Conservation (phyloP, 2,797 vertebrate species). For the Danio tinwini region DNA sequence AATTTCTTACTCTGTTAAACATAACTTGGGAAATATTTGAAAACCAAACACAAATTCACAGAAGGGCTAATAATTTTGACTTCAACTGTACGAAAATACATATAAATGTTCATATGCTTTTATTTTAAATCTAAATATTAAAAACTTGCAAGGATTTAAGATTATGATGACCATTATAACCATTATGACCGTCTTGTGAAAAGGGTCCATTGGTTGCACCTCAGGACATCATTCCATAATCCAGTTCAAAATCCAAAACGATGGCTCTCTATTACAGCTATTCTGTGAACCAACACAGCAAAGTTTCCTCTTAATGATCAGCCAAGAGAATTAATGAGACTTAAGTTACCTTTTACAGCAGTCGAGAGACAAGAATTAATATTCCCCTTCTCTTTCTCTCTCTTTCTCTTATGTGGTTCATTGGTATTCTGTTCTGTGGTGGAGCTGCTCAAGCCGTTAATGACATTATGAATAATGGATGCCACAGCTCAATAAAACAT, state of each 20-base stretch:
- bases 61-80: no score
- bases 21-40: no score
- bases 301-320: constrained; percentile 44
- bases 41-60: no score
- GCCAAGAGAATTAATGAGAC: constrained; percentile 53
- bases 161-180: no score
- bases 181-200: no score
- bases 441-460: constrained; percentile 57
- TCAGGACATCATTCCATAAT: background rate
- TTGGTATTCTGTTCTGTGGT: constrained; percentile 62
- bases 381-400: constrained; percentile 47
- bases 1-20: no score
- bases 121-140: no score
- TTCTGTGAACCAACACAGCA: constrained; percentile 18
- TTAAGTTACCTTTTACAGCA: constrained; percentile 61
- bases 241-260: constrained; percentile 12
- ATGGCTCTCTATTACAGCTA: background rate
- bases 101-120: no score
- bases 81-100: no score
- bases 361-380: constrained; percentile 58
- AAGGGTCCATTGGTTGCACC: background rate
- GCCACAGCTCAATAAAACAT: constrained; percentile 64
- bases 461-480: constrained; percentile 69
- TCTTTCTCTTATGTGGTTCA: constrained; percentile 53
- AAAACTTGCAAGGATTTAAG: no score